phyloP scores from a whole-genome alignment of 2,888 invertebrate genomes.

The Leucozona laternaria region DNA sequence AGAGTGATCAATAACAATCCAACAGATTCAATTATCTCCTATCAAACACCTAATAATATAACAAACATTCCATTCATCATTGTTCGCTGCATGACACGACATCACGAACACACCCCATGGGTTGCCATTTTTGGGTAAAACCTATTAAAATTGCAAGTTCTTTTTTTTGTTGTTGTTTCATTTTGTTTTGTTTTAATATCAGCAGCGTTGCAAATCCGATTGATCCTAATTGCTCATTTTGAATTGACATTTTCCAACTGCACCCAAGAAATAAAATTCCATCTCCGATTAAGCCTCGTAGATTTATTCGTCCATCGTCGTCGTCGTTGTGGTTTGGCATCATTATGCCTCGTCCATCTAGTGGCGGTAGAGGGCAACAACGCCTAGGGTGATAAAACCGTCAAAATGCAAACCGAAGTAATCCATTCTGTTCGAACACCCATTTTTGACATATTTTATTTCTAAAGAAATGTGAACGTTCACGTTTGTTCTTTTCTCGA shows the following conservation, averaged over 20 bases:
- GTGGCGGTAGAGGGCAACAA: slow-evolving; percentile 34
- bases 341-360: slow-evolving; percentile 35
- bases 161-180: not conserved
- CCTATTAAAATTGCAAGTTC: slow-evolving; percentile 49
- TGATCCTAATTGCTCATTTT: slow-evolving; percentile 69
- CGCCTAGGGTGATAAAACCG: slow-evolving; percentile 68
- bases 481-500: slow-evolving; percentile 26
- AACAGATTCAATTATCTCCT: slow-evolving; percentile 68
- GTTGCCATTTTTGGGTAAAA: slow-evolving; percentile 57
- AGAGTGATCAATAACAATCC: slow-evolving; percentile 53
- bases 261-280: slow-evolving; percentile 59
- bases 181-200: not conserved
- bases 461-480: slow-evolving; percentile 32
- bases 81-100: slow-evolving; percentile 53
- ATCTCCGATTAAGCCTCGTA: not conserved
- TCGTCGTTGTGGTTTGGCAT: not conserved
- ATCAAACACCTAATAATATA: slow-evolving; percentile 67
- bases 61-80: slow-evolving; percentile 69
- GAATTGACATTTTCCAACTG: slow-evolving; percentile 61
- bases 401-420: slow-evolving; percentile 42
- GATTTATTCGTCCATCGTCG: not conserved
- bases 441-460: slow-evolving; percentile 64
- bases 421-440: slow-evolving; percentile 64
- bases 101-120: slow-evolving; percentile 58
- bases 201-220: slow-evolving; percentile 31